Conservation (phyloP, 2,888 invertebrate genomes). For the Seladonia tumulorum region DNA sequence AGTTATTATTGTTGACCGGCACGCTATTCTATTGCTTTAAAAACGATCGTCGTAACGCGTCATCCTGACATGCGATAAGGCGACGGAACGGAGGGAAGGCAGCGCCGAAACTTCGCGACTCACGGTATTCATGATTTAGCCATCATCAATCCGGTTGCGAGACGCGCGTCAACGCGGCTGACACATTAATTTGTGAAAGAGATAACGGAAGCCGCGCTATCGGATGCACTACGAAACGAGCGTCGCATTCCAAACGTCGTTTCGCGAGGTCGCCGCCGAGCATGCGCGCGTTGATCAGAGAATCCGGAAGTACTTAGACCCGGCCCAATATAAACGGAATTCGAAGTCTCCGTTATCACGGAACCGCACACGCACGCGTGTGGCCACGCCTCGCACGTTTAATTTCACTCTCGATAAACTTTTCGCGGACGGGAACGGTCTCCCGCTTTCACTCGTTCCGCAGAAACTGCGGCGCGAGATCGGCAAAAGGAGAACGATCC, state of each 20-base stretch:
- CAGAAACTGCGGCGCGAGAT: neutral
- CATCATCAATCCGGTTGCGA: neutral
- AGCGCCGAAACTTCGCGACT: neutral
- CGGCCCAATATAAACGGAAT: neutral
- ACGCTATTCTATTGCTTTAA: too few relatives aligned
- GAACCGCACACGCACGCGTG: neutral
- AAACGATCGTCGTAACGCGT: too few relatives aligned
- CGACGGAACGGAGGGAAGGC: neutral
- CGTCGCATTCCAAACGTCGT: neutral
- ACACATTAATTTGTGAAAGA: neutral
- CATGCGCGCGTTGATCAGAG: neutral
- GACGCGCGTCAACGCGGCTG: neutral
- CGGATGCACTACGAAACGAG: neutral
- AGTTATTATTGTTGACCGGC: too few relatives aligned
- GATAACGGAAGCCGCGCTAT: neutral
- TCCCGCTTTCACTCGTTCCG: conserved; percentile 31
- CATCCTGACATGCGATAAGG: too few relatives aligned
- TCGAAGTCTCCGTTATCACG: neutral
- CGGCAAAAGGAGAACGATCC: neutral
- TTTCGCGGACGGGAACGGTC: conserved; percentile 26
- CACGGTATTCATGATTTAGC: neutral
- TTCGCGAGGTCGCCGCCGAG: neutral
- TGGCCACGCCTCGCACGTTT: neutral
- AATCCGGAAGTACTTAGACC: neutral
- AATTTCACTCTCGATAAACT: conserved; percentile 30